Conservation (phyloP, 2,797 vertebrate species). For the Sebastes vulpes region DNA sequence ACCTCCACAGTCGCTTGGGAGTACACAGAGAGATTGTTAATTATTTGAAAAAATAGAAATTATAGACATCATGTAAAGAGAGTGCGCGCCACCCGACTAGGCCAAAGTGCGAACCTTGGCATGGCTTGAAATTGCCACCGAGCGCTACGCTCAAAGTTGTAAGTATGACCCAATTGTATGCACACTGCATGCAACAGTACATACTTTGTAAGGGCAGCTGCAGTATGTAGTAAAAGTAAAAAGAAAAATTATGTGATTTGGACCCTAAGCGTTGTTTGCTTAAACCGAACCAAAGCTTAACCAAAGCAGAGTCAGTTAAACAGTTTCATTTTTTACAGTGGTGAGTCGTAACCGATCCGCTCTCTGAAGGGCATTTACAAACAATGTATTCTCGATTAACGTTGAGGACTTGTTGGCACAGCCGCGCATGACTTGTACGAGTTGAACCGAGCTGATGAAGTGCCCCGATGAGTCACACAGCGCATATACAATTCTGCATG, state of each 20-base stretch:
- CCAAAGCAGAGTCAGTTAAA: not conserved
- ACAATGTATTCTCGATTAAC: slow-evolving; percentile 4
- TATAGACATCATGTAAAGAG: not conserved
- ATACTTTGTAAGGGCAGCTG: too few relatives aligned
- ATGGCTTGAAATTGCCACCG: too few relatives aligned
- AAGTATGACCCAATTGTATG: too few relatives aligned
- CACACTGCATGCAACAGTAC: too few relatives aligned
- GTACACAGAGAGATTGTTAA: not conserved
- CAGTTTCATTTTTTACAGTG: not conserved
- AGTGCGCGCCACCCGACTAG: not conserved
- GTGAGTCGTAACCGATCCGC: not conserved
- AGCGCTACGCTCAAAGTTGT: too few relatives aligned
- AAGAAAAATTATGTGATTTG: too few relatives aligned
- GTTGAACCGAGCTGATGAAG: slow-evolving; percentile 57
- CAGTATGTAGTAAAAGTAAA: too few relatives aligned
- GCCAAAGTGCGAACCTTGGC: too few relatives aligned
- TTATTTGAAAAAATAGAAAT: not conserved
- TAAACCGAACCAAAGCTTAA: too few relatives aligned
- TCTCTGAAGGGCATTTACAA: not conserved
- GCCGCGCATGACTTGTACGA: not conserved
- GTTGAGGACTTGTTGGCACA: slow-evolving; percentile 24
- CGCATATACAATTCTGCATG: slow-evolving; percentile 16
- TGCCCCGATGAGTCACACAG: slow-evolving; percentile 52
- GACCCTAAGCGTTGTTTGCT: too few relatives aligned
- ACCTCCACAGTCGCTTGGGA: not conserved